A percentile compares a stretch with the other conserved stretches of the same genome.
These are phyloP conservation scores for Beris chalybata DNA, from an alignment of 2,888 invertebrate genomes.

Conservation along the genomic window DNA sequence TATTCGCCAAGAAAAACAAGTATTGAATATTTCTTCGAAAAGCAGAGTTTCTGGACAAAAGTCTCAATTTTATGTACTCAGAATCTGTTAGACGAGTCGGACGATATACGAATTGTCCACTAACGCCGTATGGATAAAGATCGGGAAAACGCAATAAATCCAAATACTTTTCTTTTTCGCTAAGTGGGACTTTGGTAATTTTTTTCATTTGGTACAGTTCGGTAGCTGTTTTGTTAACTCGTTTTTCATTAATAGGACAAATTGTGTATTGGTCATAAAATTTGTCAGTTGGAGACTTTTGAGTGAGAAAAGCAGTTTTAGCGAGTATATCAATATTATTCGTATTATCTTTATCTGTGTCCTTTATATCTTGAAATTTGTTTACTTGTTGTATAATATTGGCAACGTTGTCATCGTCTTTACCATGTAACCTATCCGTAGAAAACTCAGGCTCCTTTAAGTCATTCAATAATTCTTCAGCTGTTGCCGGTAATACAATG, in stretches of 20 bases:
- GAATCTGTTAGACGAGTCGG: conserved; percentile 32
- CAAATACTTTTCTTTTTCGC: conserved; percentile 39
- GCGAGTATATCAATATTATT: too few relatives aligned
- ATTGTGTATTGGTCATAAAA: conserved; percentile 21
- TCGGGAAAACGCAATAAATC: conserved; percentile 42
- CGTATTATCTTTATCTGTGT: too few relatives aligned
- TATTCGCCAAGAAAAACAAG: conserved; percentile 42
- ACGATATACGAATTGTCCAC: conserved; percentile 40
- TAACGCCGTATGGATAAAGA: conserved; percentile 37
- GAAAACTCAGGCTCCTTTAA: not conserved
- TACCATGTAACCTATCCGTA: not conserved
- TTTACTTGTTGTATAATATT: too few relatives aligned
- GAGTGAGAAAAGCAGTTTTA: not conserved
- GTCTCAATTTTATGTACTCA: conserved; percentile 41
- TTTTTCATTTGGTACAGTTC: conserved; percentile 42
- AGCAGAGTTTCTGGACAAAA: conserved; percentile 43
- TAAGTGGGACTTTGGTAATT: conserved; percentile 40
- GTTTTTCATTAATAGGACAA: conserved; percentile 40
- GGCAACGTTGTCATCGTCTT: not conserved
- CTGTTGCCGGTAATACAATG: conserved; percentile 41
- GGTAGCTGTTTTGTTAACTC: conserved; percentile 39
- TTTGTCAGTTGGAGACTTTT: conserved; percentile 36
- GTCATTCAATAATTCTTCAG: conserved; percentile 27
- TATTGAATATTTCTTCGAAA: conserved; percentile 41
- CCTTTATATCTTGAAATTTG: too few relatives aligned